phyloP scores from a whole-genome alignment of 1,140 invertebrate genomes.

The Anoplophora glabripennis region DNA sequence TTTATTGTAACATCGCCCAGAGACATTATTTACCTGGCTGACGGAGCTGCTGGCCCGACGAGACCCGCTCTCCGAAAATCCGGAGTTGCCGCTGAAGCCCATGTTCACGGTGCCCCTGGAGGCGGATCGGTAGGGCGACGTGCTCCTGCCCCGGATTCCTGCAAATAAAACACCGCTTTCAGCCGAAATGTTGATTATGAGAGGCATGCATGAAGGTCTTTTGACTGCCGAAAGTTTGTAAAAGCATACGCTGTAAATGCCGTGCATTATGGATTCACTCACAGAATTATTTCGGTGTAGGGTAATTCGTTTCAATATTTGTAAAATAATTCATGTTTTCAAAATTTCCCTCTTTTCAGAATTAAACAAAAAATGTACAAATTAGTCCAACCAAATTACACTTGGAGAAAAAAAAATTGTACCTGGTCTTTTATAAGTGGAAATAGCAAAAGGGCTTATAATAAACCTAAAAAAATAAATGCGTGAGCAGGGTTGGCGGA shows the following conservation, averaged over 20 bases:
- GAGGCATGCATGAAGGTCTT: too few species aligned
- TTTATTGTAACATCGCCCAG: too few species aligned
- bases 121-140: conserved; percentile 61
- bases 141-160: conserved; percentile 52
- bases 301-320: neutral
- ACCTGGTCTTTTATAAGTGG: too few species aligned
- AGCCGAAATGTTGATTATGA: neutral
- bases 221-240: neutral
- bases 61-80: conserved; percentile 58
- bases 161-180: conserved; percentile 23
- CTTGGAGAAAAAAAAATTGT: too few species aligned
- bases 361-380: too few species aligned
- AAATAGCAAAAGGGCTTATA: too few species aligned
- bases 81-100: too few species aligned
- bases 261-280: neutral
- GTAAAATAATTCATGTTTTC: neutral
- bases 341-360: too few species aligned
- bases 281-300: neutral
- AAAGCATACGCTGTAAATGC: neutral
- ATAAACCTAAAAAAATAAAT: too few species aligned
- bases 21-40: conserved; percentile 62
- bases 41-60: conserved; percentile 69
- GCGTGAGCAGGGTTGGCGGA: too few species aligned
- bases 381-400: too few species aligned
- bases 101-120: conserved; percentile 53